A percentile compares a stretch with the other conserved stretches of the same genome.
Evolutionary conservation across 1,140 invertebrate genomes (phyloP).

Genomic region (Galleria mellonella): DNA sequence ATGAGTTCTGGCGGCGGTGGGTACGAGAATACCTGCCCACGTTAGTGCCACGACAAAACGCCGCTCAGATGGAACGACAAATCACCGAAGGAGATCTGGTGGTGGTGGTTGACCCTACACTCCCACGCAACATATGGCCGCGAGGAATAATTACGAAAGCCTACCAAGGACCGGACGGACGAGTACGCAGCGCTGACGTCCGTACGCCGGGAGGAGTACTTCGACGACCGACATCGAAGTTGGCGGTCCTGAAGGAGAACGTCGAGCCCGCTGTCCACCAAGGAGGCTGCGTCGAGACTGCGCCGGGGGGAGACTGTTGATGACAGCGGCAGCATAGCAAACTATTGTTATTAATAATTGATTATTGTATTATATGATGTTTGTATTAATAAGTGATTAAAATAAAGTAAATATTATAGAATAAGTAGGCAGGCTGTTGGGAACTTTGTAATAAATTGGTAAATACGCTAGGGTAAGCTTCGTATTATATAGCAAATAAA

Average conservation of each 20-base stretch:
- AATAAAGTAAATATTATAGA: no score
- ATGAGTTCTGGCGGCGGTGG: slow-evolving; percentile 32
- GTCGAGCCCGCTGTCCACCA: no score
- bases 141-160: slow-evolving; percentile 2
- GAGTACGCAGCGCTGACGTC: not conserved
- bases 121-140: slow-evolving; percentile 13
- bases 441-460: no score
- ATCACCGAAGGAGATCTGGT: slow-evolving; percentile 3
- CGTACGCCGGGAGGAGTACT: not conserved
- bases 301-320: not conserved
- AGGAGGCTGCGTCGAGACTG: not conserved
- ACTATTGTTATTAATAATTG: no score
- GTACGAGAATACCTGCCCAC: slow-evolving; percentile 22
- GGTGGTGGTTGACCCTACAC: slow-evolving; percentile 2
- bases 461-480: no score
- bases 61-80: slow-evolving; percentile 5
- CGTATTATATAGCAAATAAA: no score
- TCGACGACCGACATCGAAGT: not conserved
- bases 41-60: slow-evolving; percentile 1
- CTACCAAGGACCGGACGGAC: not conserved
- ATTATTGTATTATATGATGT: no score
- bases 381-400: no score
- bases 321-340: no score
- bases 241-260: not conserved
- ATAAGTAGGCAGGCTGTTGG: no score